Evolutionary conservation across 2,888 invertebrate genomes (phyloP), one percentile per base, ranked within the genome.

Genomic region (Clistopyga incitator): DNA sequence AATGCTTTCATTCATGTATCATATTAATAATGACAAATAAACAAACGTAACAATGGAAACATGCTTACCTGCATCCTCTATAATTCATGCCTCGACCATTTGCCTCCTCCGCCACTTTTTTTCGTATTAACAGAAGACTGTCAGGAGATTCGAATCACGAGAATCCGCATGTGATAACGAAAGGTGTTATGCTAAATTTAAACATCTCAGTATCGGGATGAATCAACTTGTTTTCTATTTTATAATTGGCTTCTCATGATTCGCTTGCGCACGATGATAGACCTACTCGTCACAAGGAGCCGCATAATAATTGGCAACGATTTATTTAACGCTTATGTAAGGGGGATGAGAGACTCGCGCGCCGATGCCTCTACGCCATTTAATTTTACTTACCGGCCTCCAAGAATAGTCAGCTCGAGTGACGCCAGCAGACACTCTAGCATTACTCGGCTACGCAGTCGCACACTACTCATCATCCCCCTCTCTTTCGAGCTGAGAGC

Each of bases 241-340:
- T 34, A 64, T 56, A 23, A 64, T 64, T 71, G 34, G 64, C 23
- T 3, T 71, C 64, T 78, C 52, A 64, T 52, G 70, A 71, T 78
- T 61, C 38, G 15, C 8, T 20, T n/a, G 20, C 42, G 8, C 25
- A 70, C 25, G 34, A 74, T 34, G 11, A 74, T 34, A 6, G 18
- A n/a, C n/a, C 34, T 13, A 38, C 11, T n/a, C 56, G 20, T 72
- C 45, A 23, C 38, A 15, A n/a, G 18, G 15, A 20, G 38, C 52
- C 47, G 92, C 92, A 91, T 92, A 90, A 90, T 89, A 91, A 92
- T 90, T 90, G 90, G 90, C 90, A 89, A 85, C 42, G 78, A 80
- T 84, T 84, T 74, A 56, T 74, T 72, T 65, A 82, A 78, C 85
- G 85, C 87, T 93, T 93, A 92, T 88, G 90, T 92, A 93, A 93